Evolutionary conservation across 1,140 invertebrate genomes (phyloP), one percentile per base, ranked within the genome.

Genomic region (Lordiphosa mommai): DNA sequence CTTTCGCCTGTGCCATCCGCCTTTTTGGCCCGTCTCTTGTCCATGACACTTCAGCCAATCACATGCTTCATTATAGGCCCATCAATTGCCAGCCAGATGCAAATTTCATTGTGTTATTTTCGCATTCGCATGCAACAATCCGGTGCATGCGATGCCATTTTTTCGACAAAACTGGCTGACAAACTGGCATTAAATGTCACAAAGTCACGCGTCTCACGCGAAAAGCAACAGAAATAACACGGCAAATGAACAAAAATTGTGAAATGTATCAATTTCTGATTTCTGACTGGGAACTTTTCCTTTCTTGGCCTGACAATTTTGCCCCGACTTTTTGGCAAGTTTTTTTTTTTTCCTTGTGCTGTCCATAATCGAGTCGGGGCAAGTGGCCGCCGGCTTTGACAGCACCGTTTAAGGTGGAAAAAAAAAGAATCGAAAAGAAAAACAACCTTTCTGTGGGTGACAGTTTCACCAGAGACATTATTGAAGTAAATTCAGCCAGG

Each of bases 81-180:
- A 80, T 80, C 76, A 80, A 73, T 56, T 32, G 16, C 30, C 14
- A 41, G 20, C 9, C 49, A 55, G 70, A 70, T 79, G 74, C 56
- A 80, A 73, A 80, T 80, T 79, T 79, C 51, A 74, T 70, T 73
- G 74, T 73, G 69, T 80, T 79, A 80, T 79, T 70, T 80, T 80
- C 64, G 50, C 69, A 79, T 79, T 79, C 74, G 51, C 55, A 60
- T 69, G 60, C 51, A 72, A 49, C 53, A 27, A 57, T 44, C 10
- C 57, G 14, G 17, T 41, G 51, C 57, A 69, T 71, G 67, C 58
- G 9, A 68, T 61, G 55, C 14, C 37, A 37, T 10, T 48, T 23
- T 23, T 23, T 2, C 20, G 52, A 53, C 55, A 57, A 71, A 64
- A 53, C 53, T 41, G 57, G 51, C 51, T 76, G 73, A 65, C 69